These are phyloP conservation scores for Brotula barbata DNA, from an alignment of 2,797 vertebrate genomes.

Conservation along the genomic window DNA sequence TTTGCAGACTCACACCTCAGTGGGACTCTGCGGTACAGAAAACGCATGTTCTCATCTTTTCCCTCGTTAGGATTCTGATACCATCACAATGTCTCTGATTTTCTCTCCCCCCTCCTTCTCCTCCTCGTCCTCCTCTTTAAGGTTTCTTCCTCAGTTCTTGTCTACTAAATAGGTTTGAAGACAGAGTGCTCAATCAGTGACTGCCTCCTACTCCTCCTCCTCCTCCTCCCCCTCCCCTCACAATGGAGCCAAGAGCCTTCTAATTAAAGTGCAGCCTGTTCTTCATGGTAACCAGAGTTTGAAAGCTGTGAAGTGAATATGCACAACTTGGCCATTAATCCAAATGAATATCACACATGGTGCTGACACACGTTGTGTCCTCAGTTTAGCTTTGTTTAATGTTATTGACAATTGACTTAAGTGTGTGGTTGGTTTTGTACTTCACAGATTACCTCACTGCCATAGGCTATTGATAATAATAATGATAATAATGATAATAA, in stretches of 20 bases:
- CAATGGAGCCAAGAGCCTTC: slow-evolving; percentile 52
- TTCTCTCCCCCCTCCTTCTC: slow-evolving; percentile 34
- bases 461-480: too few species aligned
- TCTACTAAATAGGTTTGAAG: slow-evolving; percentile 61
- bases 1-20: neutral
- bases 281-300: slow-evolving; percentile 58
- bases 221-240: slow-evolving; percentile 29
- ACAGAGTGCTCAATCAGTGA: slow-evolving; percentile 62
- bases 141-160: slow-evolving; percentile 37
- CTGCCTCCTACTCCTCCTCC: slow-evolving; percentile 39
- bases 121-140: slow-evolving; percentile 29
- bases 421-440: slow-evolving; percentile 33
- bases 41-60: slow-evolving; percentile 6
- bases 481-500: too few species aligned
- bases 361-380: slow-evolving; percentile 28
- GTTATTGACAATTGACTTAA: slow-evolving; percentile 43
- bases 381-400: slow-evolving; percentile 10
- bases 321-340: slow-evolving; percentile 48
- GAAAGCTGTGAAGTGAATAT: slow-evolving; percentile 56
- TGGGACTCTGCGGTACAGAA: slow-evolving; percentile 1
- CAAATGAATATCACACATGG: slow-evolving; percentile 50
- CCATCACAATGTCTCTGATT: slow-evolving; percentile 28
- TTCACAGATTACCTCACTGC: slow-evolving; percentile 45
- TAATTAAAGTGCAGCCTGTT: slow-evolving; percentile 69
- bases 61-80: slow-evolving; percentile 30